Percentiles rank a stretch among this genome's conserved stretches.
These are phyloP conservation scores for Leguminivora glycinivorella DNA, from an alignment of 1,140 invertebrate species.

Conservation along the genomic window DNA sequence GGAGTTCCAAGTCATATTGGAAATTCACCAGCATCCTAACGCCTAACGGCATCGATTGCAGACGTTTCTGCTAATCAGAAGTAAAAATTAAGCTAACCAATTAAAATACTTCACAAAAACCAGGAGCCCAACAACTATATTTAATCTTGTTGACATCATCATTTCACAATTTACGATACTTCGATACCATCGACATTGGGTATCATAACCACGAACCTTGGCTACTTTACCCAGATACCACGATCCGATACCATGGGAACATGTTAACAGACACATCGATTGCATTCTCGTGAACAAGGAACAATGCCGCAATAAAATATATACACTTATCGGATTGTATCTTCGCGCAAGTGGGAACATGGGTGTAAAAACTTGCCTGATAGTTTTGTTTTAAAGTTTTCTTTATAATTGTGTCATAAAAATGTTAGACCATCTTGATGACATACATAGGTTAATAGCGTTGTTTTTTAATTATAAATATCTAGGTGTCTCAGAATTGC, in stretches of 20 bases:
- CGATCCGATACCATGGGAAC: conserved; percentile 1
- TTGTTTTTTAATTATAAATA: too few relatives aligned
- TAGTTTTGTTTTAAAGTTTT: background rate
- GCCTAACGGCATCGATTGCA: too few relatives aligned
- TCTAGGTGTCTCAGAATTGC: too few relatives aligned
- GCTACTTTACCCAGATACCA: background rate
- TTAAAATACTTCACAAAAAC: too few relatives aligned
- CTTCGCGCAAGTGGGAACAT: background rate
- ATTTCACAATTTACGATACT: background rate
- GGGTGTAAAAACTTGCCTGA: background rate
- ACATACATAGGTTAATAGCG: too few relatives aligned
- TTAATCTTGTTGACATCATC: background rate
- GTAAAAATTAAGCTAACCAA: too few relatives aligned
- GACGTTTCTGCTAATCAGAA: too few relatives aligned
- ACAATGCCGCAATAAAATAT: conserved; percentile 1
- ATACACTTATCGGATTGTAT: background rate
- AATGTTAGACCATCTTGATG: too few relatives aligned
- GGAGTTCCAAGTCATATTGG: too few relatives aligned
- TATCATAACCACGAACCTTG: conserved; percentile 8
- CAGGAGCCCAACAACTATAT: too few relatives aligned
- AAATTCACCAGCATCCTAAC: too few relatives aligned
- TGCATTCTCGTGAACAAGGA: background rate
- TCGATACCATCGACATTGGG: background rate
- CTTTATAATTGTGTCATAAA: background rate
- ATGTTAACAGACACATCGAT: conserved; percentile 18